Evolutionary conservation across 2,113 vertebrate species (phyloP).

Genomic region (Pterocles burchelli): DNA sequence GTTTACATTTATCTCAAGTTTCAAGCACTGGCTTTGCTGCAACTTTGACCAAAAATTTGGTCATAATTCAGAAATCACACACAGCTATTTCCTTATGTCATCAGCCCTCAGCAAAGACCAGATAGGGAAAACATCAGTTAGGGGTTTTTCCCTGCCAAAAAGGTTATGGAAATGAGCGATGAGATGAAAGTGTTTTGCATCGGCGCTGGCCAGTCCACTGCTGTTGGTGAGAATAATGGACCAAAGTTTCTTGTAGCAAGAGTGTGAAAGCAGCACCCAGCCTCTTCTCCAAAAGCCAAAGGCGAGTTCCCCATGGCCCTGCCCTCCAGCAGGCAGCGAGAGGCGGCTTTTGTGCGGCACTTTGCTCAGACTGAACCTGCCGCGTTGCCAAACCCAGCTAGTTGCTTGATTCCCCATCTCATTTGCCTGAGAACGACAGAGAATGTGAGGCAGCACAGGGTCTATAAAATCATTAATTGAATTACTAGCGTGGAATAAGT

Average conservation of each 20-base stretch:
- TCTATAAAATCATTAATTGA: slow-evolving; percentile 78
- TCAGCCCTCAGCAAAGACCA: not conserved
- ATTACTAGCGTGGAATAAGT: slow-evolving; percentile 75
- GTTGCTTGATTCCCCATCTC: slow-evolving; percentile 70
- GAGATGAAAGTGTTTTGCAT: not conserved
- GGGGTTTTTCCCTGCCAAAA: not conserved
- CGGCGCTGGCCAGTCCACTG: not conserved
- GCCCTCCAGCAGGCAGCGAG: not conserved
- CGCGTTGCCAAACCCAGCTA: slow-evolving; percentile 32
- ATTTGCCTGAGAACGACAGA: slow-evolving; percentile 63
- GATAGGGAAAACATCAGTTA: not conserved
- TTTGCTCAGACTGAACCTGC: slow-evolving; percentile 12
- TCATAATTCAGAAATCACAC: slow-evolving; percentile 35
- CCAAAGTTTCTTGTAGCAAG: not conserved
- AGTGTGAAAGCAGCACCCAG: not conserved
- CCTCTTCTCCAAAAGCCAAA: not conserved
- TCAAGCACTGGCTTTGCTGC: slow-evolving; percentile 2
- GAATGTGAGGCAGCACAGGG: slow-evolving; percentile 28
- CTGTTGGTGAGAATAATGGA: not conserved
- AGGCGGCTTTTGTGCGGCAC: not conserved
- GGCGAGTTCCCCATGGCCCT: not conserved
- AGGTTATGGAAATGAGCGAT: not conserved
- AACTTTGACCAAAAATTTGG: slow-evolving; percentile 37
- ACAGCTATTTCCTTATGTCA: slow-evolving; percentile 34
- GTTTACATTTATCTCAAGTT: slow-evolving; percentile 8